A percentile compares a stretch with the other conserved stretches of the same genome.
Evolutionary conservation across 1,140 invertebrate genomes (phyloP).

Genomic region (Nixonia krombeini): DNA sequence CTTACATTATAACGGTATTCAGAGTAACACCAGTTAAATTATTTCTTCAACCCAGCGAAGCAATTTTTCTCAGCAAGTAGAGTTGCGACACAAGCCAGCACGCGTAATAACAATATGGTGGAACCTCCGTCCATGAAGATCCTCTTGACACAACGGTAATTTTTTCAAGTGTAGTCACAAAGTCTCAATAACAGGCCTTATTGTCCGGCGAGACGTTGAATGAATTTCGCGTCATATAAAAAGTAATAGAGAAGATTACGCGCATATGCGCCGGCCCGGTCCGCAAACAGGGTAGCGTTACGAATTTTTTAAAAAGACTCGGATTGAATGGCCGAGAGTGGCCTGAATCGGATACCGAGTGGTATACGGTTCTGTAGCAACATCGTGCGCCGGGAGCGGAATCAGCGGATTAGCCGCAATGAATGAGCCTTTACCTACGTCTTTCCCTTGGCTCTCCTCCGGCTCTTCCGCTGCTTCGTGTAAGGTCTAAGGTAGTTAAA

Average conservation of each 20-base stretch:
- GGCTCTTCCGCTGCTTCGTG: conserved; percentile 25
- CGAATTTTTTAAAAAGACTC: conserved; percentile 52
- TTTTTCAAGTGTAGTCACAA: too few relatives aligned
- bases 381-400: conserved; percentile 46
- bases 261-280: conserved; percentile 28
- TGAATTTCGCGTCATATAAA: conserved; percentile 1
- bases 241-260: conserved; percentile 23
- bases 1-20: too few relatives aligned
- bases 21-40: too few relatives aligned
- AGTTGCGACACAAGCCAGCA: too few relatives aligned
- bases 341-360: conserved; percentile 45
- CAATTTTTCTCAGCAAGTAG: too few relatives aligned
- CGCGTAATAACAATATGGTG: too few relatives aligned
- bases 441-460: conserved; percentile 27
- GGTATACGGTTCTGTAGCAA: too few relatives aligned
- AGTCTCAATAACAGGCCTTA: conserved; percentile 2
- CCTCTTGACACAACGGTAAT: too few relatives aligned
- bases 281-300: conserved; percentile 62
- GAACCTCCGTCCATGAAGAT: too few relatives aligned
- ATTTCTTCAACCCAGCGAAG: too few relatives aligned
- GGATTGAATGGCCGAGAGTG: conserved; percentile 53
- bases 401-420: conserved; percentile 60
- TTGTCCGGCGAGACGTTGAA: conserved; percentile 15
- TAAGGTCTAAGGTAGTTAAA: too few relatives aligned
- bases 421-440: conserved; percentile 50